Base-by-base conservation (phyloP, 2,797 vertebrate species). In the Mus minutoides region DNA sequence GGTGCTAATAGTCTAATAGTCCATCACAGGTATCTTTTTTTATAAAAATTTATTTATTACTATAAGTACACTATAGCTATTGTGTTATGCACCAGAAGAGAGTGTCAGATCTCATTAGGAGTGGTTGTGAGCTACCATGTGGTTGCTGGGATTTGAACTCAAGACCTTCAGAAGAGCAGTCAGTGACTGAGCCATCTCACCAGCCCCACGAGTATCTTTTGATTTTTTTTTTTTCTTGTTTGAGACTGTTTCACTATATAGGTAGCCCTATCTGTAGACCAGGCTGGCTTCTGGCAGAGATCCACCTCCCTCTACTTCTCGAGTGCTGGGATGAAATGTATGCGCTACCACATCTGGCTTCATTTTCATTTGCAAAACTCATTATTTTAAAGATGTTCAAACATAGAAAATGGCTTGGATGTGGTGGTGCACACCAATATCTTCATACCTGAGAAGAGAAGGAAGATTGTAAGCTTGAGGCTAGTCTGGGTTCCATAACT, bases 361-460 rank as follows among this genome's bases (percentile, higher is more conserved):
- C 64, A 85, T 95, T 95, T 92, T 96, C 52, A 94, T 40, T 64
- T 85, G 21, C 83, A 92, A 96, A 62, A 89, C 12, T 10, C 52
- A 67, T 83, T 80, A 92, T 96, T 95, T 96, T 78, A 96, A 69
- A 86, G 78, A 64, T 88, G 52, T 79, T 94, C 88, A 83, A 79
- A 91, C 49, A 54, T 67, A 93, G 62, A 83, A 92, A 89, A 54
- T 67, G 64, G 77, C 22, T 37, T 87, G 64, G 22, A 52, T 71
- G 46, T 69, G 34, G 19, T 67, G 10, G 31, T 69, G 29, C 19
- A 24, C 5, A n/a, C 46, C 40, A 31, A 4, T 69, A 52, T 86
- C 84, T 67, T 67, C n/a, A 16, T 52, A 71, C 49, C n/a, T 37
- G 67, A 49, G 46, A 69, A 49, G 60, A 21, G 46, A 60, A 69